Evolutionary conservation across 2,113 vertebrate species (phyloP), one percentile per base, ranked within the genome.

Genomic region (Pomatostomus ruficeps): DNA sequence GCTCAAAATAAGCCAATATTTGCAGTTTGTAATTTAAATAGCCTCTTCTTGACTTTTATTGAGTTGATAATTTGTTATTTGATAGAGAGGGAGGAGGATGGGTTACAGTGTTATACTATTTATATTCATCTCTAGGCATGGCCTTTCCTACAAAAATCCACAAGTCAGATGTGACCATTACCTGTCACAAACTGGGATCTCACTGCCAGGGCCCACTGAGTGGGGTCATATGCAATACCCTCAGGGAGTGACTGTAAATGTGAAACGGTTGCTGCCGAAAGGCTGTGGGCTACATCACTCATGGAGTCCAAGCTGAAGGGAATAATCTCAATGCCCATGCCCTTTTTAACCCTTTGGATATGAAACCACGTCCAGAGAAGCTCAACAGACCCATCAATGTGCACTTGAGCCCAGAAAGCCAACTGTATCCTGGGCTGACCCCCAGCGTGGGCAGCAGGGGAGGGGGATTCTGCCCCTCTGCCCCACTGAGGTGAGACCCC

Each of bases 221-320:
- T 20, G 22, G 19, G 24, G 4, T 15, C 22, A 5, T 14, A 11
- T 4, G 3, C n/a, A 7, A n/a, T 3, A 7, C 9, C 31, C 10
- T 7, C 4, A 19, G 6, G 10, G n/a, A 8, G 11, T 54, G 51
- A 18, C 46, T 28, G 15, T 22, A 9, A 7, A n/a, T 6, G 7
- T 31, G 42, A 88, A 72, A 21, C 2, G 10, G 26, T 49, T 87
- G 85, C 21, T 90, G 21, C n/a, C 33, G 14, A 12, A 43, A 49
- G 5, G 2, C 24, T 46, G 3, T 28, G 26, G 6, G 66, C 49
- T 40, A 52, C 12, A 59, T 5, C 17, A 14, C 38, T 55, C 8
- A 6, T 6, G 25, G 26, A 18, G 1, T 23, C 26, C 20, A 7
- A 11, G 9, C 21, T 73, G 46, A 73, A 70, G 13, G 22, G n/a